Evolutionary conservation across 1,140 invertebrate genomes (phyloP), one percentile per base, ranked within the genome.

Genomic region (Asbolus verrucosus): DNA sequence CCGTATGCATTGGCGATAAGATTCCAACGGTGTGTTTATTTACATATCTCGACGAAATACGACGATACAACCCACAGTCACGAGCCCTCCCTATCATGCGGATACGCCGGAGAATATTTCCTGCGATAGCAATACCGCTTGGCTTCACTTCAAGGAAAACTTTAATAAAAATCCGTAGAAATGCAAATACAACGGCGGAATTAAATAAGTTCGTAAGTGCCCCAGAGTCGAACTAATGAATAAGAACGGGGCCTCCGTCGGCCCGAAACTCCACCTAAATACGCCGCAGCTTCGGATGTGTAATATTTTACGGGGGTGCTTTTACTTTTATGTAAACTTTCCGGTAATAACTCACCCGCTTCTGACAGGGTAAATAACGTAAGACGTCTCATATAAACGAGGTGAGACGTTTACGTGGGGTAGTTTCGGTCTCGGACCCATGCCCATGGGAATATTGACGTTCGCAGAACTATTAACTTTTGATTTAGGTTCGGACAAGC

Each of bases 311-410:
- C 21, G n/a, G n/a, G n/a, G 18, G 21, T 6, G 46, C 46, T 54
- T 54, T 54, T 54, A 54, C 46, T 54, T 54, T 54, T 54, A 54
- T 54, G 46, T 54, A 54, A 54, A 54, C 46, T 54, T 9, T 14
- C 19, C 11, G 46, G 21, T 14, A 11, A 54, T 54, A 54, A 24
- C 18, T 54, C 46, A 54, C 33, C 46, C 21, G 46, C 2, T 54
- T 54, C 27, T 54, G 46, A 54, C 46, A 54, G 46, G 11, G 46
- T 54, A 54, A 54, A 54, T 54, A 54, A 54, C 19, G 46, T 30
- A n/a, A 54, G 46, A 54, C 46, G 46, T 27, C 27, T 24, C n/a
- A 27, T 27, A 13, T 54, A 54, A 54, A 54, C 21, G 46, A 54
- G 46, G 18, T 54, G 46, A 54, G 46, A 54, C 18, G 41, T 50